Conservation (phyloP, 1,140 invertebrate species). For the Panagrolaimus sp. region DNA sequence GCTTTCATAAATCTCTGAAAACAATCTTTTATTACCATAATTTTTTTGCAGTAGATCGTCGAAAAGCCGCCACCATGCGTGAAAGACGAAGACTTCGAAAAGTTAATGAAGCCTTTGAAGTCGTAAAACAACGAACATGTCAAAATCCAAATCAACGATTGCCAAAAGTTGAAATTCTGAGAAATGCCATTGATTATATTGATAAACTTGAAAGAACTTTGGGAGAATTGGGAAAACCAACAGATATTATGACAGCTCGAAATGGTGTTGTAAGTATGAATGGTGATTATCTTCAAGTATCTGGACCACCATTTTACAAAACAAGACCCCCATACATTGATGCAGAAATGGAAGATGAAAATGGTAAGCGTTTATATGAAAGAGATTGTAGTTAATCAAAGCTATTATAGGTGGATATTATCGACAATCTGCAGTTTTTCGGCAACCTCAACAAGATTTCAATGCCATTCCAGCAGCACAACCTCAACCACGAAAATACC, state of each 20-base stretch:
- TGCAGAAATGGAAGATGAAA: not conserved
- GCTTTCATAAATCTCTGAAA: not conserved
- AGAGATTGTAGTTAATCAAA: no score
- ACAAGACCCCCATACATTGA: not conserved
- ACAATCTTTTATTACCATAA: no score
- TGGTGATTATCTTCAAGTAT: not conserved
- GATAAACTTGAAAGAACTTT: conserved; percentile 74
- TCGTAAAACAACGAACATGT: conserved; percentile 81
- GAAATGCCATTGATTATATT: conserved; percentile 95
- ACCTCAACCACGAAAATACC: no score
- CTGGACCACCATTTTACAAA: conserved; percentile 6
- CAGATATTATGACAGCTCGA: conserved; percentile 45
- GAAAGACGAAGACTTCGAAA: conserved; percentile 83
- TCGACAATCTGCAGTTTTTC: no score
- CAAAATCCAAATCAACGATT: conserved; percentile 87
- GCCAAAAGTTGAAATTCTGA: conserved; percentile 91
- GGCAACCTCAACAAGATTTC: no score
- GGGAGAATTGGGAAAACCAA: conserved; percentile 48
- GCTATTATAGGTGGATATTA: no score
- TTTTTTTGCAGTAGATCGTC: conserved; percentile 75
- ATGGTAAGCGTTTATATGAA: no score
- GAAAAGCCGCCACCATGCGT: conserved; percentile 89
- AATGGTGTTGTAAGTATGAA: conserved; percentile 1
- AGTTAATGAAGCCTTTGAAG: conserved; percentile 96
- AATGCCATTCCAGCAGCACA: no score